Conservation (phyloP, 2,113 vertebrate genomes). For the Amblyornis subalaris region DNA sequence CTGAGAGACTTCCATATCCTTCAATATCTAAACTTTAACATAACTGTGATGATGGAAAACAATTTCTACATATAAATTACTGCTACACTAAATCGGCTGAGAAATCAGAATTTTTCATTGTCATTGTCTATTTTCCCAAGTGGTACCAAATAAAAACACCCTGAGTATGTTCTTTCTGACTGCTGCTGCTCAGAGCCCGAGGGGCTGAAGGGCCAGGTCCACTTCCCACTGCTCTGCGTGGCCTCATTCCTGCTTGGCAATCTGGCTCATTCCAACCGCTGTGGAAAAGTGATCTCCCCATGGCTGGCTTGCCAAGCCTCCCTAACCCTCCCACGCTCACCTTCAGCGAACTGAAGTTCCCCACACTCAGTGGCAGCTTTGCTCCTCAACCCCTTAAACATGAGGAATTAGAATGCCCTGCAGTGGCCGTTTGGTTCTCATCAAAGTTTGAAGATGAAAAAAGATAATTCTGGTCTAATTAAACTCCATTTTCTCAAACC, state of each 20-base stretch:
- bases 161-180: background rate
- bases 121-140: background rate
- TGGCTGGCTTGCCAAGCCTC: background rate
- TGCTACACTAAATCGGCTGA: background rate
- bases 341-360: background rate
- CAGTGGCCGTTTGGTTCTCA: background rate
- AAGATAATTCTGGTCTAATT: background rate
- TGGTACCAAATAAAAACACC: rapidly evolving
- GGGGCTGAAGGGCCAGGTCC: background rate
- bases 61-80: background rate
- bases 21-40: background rate
- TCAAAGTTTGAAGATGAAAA: background rate
- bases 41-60: background rate
- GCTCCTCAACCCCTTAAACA: background rate
- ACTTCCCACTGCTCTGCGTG: background rate
- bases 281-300: background rate
- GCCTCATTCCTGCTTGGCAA: background rate
- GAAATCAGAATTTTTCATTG: background rate
- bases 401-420: background rate
- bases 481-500: background rate
- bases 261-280: rapidly evolving
- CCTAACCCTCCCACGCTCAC: background rate
- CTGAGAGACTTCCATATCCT: background rate
- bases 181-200: background rate
- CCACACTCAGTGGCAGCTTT: background rate